Base-by-base conservation (phyloP, 2,888 invertebrate species). In the Tethea ocularis region DNA sequence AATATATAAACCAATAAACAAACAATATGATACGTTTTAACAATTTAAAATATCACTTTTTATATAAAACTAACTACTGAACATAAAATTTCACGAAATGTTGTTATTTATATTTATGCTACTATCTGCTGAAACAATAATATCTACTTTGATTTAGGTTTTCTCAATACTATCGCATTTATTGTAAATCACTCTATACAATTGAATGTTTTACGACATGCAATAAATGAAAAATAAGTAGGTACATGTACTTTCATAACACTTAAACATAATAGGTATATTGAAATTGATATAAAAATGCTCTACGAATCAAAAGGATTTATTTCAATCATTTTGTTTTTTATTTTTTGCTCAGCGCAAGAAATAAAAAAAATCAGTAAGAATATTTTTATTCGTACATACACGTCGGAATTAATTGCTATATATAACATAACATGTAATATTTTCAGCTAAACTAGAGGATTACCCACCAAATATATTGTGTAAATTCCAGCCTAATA, bases 401-500 rank as follows among this genome's bases (percentile, higher is more conserved):
- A 2, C 3, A 33, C 13, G 36, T 38, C 13, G 15, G 15, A 38
- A 4, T 15, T 6, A 15, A 38, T 38, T 15, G 36, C 15, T 38
- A 38, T 38, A 13, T 33, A 11, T 7, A 33, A 13, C 2, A 17
- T 17, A 20, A 46, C n/a, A n/a, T n/a, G 15, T 0, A 1, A 8
- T 20, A 17, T 46, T 46, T 46, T 46, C 20, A 46, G 46, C 2
- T 20, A 20, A 46, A n/a, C 10, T 51, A 11, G 6, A 7, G 13
- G 41, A 61, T 4, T 64, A 61, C 36, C 64, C 67, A 24, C 71
- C 68, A 57, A 56, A 59, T 6, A 58, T 77, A 7, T 73, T 63
- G 56, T 88, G 88, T 64, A 87, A 84, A 63, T 74, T 84, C 59
- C 88, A 89, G 65, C 77, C 86, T 1, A 80, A 83, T 62, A 60